Evolutionary conservation across 2,797 vertebrate genomes (phyloP), one percentile per base, ranked within the genome.

Genomic region (Eupleurogrammus muticus): DNA sequence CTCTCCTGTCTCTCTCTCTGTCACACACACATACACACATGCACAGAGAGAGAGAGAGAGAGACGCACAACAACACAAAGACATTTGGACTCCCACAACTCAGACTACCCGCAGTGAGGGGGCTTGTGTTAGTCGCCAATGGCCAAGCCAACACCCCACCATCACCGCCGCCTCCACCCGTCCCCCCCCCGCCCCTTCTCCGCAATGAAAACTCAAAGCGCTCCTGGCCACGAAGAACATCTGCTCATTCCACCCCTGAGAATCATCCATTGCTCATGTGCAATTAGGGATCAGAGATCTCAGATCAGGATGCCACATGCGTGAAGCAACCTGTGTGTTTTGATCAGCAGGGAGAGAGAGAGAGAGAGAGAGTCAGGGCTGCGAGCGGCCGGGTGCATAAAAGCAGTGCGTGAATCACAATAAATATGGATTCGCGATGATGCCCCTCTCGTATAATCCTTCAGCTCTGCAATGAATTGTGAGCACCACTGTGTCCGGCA

Each of bases 281-380:
- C 86, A 91, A 90, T 91, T 90, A 91, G 80, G 55, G 75, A 88
- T 87, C 87, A 89, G 75, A 85, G 82, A 73, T 79, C 48, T 82
- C 74, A 75, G 76, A 82, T 86, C 73, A 67, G 73, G 66, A 59
- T 65, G 73, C 70, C 79, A 66, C 79, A 83, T 56, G 49, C 58
- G 84, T 48, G 53, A 0, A n/a, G n/a, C n/a, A n/a, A 38, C 38
- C 48, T 20, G 53, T 1, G 11, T 55, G 64, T 82, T 80, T 74
- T 77, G 78, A 83, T 81, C 71, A 71, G 66, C n/a, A 36, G 32
- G 21, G 49, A 54, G n/a, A n/a, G n/a, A n/a, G n/a, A 28, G 5
- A 46, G 20, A 46, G 13, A 34, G 23, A 32, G 61, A 2, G 20
- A 55, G 61, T 1, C 19, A 62, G 9, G 28, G 59, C 55, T 57